These are phyloP conservation scores for Paedocypris sp. DNA, from an alignment of 2,113 vertebrate species.

Conservation along the genomic window DNA sequence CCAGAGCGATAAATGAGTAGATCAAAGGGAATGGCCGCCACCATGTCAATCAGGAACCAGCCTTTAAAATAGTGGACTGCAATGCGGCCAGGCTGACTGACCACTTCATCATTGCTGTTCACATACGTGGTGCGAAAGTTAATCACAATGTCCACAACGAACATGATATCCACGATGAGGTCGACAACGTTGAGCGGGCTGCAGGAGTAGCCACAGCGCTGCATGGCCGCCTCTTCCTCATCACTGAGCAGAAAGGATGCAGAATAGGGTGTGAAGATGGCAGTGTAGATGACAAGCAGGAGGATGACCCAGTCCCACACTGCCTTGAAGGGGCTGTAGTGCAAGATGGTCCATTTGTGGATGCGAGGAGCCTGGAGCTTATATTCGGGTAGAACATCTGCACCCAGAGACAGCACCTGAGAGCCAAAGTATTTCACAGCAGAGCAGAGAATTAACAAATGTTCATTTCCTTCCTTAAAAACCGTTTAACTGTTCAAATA, in stretches of 20 bases:
- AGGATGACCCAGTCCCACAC: constrained; percentile 91
- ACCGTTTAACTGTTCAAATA: too few relatives aligned
- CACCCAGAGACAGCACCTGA: constrained; percentile 77
- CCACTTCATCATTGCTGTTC: constrained; percentile 81
- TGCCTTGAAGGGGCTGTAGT: constrained; percentile 87
- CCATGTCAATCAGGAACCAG: constrained; percentile 91
- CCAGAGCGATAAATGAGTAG: constrained; percentile 81
- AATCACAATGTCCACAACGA: constrained; percentile 83
- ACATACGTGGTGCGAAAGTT: constrained; percentile 89
- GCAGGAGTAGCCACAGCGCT: constrained; percentile 69
- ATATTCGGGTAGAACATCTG: constrained; percentile 77
- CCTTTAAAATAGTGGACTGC: constrained; percentile 88
- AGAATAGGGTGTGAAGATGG: constrained; percentile 80
- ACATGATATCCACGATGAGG: constrained; percentile 88
- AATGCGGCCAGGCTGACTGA: constrained; percentile 76
- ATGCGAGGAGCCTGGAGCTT: constrained; percentile 80
- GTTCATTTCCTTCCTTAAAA: too few relatives aligned
- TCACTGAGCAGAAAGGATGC: constrained; percentile 77
- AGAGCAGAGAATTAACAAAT: too few relatives aligned
- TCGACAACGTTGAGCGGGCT: constrained; percentile 76
- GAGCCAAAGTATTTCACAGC: neutral
- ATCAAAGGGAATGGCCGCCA: constrained; percentile 84
- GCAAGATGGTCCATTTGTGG: constrained; percentile 82
- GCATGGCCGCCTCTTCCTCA: constrained; percentile 53
- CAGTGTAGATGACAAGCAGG: constrained; percentile 81